Evolutionary conservation across 2,797 vertebrate species (phyloP).

Genomic region (Sciurus carolinensis): DNA sequence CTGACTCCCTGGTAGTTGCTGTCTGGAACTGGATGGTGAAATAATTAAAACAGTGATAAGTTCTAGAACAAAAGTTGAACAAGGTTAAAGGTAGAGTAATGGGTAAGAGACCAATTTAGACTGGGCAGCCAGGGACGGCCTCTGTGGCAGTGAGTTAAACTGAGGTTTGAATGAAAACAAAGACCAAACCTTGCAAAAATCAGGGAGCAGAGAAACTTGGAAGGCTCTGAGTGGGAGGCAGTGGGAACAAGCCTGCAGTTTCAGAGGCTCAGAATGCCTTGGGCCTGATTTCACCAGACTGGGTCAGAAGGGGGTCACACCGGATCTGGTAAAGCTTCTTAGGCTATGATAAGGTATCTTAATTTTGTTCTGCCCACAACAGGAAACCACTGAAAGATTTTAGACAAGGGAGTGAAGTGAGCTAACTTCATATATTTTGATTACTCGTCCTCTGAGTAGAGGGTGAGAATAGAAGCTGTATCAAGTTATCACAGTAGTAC

Average conservation of each 20-base stretch:
- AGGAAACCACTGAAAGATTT: constrained; percentile 40
- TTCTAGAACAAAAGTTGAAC: constrained; percentile 24
- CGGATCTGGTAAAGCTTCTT: not conserved
- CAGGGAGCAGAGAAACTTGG: not conserved
- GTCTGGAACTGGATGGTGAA: not conserved
- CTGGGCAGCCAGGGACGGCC: not conserved
- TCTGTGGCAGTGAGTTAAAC: not conserved
- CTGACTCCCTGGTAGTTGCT: not conserved
- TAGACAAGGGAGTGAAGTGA: not conserved
- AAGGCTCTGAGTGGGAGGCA: not conserved
- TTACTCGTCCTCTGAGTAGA: not conserved
- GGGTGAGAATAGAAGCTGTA: not conserved
- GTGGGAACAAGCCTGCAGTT: not conserved
- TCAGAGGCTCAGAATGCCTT: not conserved
- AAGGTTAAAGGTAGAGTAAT: not conserved
- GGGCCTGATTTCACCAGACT: not conserved
- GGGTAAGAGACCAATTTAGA: not conserved
- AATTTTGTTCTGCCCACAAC: constrained; percentile 5
- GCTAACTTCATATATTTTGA: not conserved
- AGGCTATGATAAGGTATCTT: not conserved
- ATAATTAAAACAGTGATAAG: not conserved
- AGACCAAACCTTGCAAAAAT: not conserved
- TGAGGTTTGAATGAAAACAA: not conserved
- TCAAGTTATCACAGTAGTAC: not conserved
- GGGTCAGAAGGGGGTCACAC: not conserved